Base-by-base conservation (phyloP, 1,140 invertebrate genomes). In the Panagrolaimus sp. region DNA sequence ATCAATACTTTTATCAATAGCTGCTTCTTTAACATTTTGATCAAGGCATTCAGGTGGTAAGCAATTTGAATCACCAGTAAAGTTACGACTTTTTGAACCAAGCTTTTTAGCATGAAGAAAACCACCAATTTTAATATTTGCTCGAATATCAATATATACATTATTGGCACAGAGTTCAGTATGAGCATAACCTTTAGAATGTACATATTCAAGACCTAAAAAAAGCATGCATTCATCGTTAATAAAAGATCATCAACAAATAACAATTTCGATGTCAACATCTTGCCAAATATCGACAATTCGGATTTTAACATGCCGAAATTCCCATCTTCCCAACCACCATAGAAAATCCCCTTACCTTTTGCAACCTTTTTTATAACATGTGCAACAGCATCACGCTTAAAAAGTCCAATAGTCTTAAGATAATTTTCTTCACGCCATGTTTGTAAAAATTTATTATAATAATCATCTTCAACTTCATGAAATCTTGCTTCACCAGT, bases 21-120 rank as follows among this genome's bases (percentile, higher is more conserved):
- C 20, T 14, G 51, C n/a, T 57, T 57, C 51, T 20, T 38, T 38
- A 38, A 4, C 31, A 38, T 38, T 38, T 38, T 38, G 2, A 38
- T 4, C 31, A 38, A 38, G 31, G 31, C 31, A 38, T 38, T 38
- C 31, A 38, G 27, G 20, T 1, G 51, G 51, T 20, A 20, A 27
- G 51, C 51, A 57, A 13, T 57, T 57, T 1, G 11, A 11, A 20
- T 57, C 51, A 57, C 51, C 27, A 20, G 51, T 57, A 8, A 57
- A 27, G 2, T 57, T 57, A 20, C 51, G 27, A 16, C 51, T 57
- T 57, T 20, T 57, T 57, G 51, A 57, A 2, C 51, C 51, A 20
- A 57, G 51, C 51, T 57, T 57, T 27, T 57, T 57, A 1, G 11
- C 4, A 57, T 57, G 51, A 27, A 57, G 51, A 13, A 57, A 57